Evolutionary conservation across 2,888 invertebrate species (phyloP).

Genomic region (Anorthoa munda): DNA sequence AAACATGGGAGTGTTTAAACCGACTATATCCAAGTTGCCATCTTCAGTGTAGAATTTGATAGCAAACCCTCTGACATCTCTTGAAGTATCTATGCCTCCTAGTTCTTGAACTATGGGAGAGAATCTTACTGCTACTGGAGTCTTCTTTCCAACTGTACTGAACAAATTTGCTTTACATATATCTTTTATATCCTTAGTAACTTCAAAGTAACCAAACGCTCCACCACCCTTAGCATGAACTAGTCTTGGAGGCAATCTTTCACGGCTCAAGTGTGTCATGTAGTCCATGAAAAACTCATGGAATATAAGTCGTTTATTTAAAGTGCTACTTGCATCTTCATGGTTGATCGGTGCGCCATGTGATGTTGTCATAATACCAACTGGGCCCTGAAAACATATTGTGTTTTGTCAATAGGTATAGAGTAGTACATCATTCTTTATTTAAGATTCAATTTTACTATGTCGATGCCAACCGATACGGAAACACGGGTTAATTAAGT

Average conservation of each 20-base stretch:
- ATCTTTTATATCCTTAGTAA: conserved; percentile 95
- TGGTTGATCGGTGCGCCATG: conserved; percentile 95
- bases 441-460: too few species aligned
- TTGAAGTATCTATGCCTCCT: conserved; percentile 96
- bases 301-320: conserved; percentile 94
- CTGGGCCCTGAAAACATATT: conserved; percentile 82
- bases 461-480: neutral
- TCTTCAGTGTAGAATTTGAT: conserved; percentile 97
- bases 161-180: conserved; percentile 95
- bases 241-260: conserved; percentile 97
- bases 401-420: neutral
- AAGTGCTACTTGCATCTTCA: conserved; percentile 92
- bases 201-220: conserved; percentile 95
- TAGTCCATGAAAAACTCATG: conserved; percentile 94
- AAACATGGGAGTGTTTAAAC: conserved; percentile 97
- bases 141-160: conserved; percentile 93
- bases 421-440: neutral
- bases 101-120: conserved; percentile 95
- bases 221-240: conserved; percentile 98
- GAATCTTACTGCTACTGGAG: conserved; percentile 94
- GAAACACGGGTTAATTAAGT: neutral
- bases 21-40: conserved; percentile 97
- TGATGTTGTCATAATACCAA: conserved; percentile 92
- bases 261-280: conserved; percentile 94
- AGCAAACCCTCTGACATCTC: conserved; percentile 97